Evolutionary conservation across 2,113 vertebrate species (phyloP), one percentile per base, ranked within the genome.

Genomic region (Carollia perspicillata): DNA sequence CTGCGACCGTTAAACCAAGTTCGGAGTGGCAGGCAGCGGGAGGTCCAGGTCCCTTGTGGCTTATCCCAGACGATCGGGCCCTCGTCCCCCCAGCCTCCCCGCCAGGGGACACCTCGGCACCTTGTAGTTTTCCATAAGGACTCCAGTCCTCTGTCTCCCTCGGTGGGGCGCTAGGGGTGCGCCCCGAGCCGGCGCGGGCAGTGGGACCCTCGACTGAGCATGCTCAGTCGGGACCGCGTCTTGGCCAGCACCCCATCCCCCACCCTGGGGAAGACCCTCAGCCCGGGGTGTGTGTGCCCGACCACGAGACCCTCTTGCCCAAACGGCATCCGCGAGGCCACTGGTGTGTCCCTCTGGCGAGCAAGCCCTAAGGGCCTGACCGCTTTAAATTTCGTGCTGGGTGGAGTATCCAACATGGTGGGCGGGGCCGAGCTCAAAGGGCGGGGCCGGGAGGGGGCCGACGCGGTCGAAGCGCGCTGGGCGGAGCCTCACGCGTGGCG

Each of bases 121-220:
- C 97, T 97, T 66, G 68, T 96, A 98, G 47, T 97, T 97, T 26
- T 98, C 96, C 97, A 98, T 98, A 1, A 35, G 6, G 37, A 65
- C 40, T 40, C 60, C 30, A 0, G 17, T 35, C 35, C n/a, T 40
- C 55, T 7, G 40, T 4, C 23, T 8, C 55, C 8, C 49, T 30
- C 44, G 3, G 3, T 23, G 1, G 53, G 40, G 63, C 23, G 10
- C 22, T 3, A 2, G 2, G 33, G 10, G 12, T 26, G 18, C 28
- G 8, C 53, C 60, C 51, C 37, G 0, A 13, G 89, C 42, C 11
- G 6, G 18, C 0, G 33, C 44, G 68, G 0, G 40, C n/a, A 6
- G 55, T 2, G 28, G 2, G 66, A 78, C 94, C 68, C 92, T 12
- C 23, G 11, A 37, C 63, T n/a, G 90, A 89, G 63, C 92, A 40